These are phyloP conservation scores for human (Homo sapiens) DNA, from an alignment of 2,113 vertebrate genomes.

Conservation along the genomic window DNA sequence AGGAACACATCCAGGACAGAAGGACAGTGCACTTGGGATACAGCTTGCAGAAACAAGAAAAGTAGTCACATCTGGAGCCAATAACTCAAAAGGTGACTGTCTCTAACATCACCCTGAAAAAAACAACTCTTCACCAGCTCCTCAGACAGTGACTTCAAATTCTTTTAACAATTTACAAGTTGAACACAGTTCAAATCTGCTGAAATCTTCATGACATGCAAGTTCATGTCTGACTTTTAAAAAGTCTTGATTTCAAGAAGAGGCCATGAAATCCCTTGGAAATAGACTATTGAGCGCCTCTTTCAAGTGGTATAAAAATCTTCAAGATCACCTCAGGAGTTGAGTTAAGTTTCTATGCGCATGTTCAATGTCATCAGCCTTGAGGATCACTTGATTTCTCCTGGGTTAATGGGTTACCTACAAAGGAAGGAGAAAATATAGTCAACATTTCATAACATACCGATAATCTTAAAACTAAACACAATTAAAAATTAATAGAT, in stretches of 20 bases:
- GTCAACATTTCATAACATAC: slow-evolving; percentile 68
- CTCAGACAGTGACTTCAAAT: slow-evolving; percentile 72
- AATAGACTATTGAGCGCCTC: slow-evolving; percentile 70
- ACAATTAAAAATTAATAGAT: not conserved
- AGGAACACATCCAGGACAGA: slow-evolving; percentile 68
- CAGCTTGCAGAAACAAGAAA: slow-evolving; percentile 76
- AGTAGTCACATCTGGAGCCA: slow-evolving; percentile 55
- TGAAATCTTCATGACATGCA: slow-evolving; percentile 73
- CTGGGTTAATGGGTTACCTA: slow-evolving; percentile 88
- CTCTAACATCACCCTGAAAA: slow-evolving; percentile 73
- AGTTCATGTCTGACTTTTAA: slow-evolving; percentile 78
- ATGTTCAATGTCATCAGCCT: slow-evolving; percentile 72
- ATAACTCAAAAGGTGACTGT: slow-evolving; percentile 56
- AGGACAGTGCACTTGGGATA: slow-evolving; percentile 66
- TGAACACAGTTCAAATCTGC: slow-evolving; percentile 76
- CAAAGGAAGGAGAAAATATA: slow-evolving; percentile 79
- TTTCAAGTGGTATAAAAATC: slow-evolving; percentile 78
- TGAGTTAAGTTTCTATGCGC: slow-evolving; percentile 71
- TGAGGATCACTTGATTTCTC: slow-evolving; percentile 79
- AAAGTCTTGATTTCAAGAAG: slow-evolving; percentile 78
- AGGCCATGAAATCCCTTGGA: slow-evolving; percentile 72
- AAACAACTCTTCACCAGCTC: not conserved
- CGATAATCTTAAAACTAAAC: slow-evolving; percentile 55
- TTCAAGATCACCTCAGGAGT: slow-evolving; percentile 76
- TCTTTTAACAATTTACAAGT: slow-evolving; percentile 74